phyloP scores from a whole-genome alignment of 2,888 invertebrate species.

The Anaspis maculata region DNA sequence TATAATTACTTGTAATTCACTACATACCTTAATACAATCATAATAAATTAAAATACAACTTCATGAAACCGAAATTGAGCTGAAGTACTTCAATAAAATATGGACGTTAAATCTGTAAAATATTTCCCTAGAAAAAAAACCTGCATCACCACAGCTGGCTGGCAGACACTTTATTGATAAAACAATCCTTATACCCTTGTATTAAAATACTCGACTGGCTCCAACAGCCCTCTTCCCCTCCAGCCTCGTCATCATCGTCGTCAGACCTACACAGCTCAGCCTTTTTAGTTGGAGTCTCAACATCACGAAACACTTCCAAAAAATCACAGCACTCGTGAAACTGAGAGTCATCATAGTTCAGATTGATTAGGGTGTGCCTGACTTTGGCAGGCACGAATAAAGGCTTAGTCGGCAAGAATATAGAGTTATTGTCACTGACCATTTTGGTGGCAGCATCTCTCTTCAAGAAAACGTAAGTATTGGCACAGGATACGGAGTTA shows the following conservation, averaged over 20 bases:
- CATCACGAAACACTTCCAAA: slow-evolving; percentile 30
- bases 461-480: slow-evolving; percentile 23
- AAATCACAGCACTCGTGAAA: slow-evolving; percentile 30
- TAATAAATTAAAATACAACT: too few relatives aligned
- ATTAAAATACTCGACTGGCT: slow-evolving; percentile 48
- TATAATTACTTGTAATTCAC: too few relatives aligned
- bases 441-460: slow-evolving; percentile 15
- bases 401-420: slow-evolving; percentile 37
- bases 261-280: slow-evolving; percentile 3
- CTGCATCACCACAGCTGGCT: slow-evolving; percentile 47
- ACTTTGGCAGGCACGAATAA: slow-evolving; percentile 22
- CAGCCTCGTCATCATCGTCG: slow-evolving; percentile 9
- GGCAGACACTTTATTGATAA: slow-evolving; percentile 48
- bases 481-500: slow-evolving; percentile 23
- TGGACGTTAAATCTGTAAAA: too few relatives aligned
- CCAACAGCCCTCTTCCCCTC: slow-evolving; percentile 37
- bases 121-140: too few relatives aligned
- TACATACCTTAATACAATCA: too few relatives aligned
- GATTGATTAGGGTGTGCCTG: slow-evolving; percentile 28
- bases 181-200: slow-evolving; percentile 52
- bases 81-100: too few relatives aligned
- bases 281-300: slow-evolving; percentile 2
- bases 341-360: slow-evolving; percentile 20
- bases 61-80: too few relatives aligned
- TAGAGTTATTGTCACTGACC: slow-evolving; percentile 21